Percentiles rank a stretch among this genome's conserved stretches.
phyloP scores from a whole-genome alignment of 2,888 invertebrate genomes.

The Zhengitettix transpicula region DNA sequence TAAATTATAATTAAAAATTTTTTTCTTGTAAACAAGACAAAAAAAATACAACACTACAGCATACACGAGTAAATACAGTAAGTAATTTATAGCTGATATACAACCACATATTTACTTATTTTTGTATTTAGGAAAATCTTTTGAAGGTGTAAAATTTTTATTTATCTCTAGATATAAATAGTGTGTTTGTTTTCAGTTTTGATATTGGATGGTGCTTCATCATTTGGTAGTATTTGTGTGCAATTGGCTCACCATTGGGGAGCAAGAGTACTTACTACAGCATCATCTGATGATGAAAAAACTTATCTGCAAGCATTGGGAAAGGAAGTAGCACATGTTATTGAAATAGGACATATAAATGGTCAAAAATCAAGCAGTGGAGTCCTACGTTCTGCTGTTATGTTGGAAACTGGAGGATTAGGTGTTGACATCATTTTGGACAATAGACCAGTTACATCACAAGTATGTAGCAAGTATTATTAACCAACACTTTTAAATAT shows the following conservation, averaged over 20 bases:
- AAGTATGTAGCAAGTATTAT: no score
- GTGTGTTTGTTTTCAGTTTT: constrained; percentile 19
- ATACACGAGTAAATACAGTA: no score
- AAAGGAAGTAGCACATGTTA: constrained; percentile 7
- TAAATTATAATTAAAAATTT: no score
- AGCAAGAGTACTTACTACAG: constrained; percentile 27
- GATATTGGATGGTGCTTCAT: constrained; percentile 26
- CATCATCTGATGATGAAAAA: constrained; percentile 23
- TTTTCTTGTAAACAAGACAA: no score
- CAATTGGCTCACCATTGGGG: constrained; percentile 29
- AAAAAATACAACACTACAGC: no score
- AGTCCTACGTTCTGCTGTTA: constrained; percentile 20
- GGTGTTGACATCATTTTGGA: constrained; percentile 30
- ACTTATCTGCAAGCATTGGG: constrained; percentile 22
- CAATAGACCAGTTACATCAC: no score
- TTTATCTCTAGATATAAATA: not conserved
- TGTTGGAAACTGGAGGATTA: constrained; percentile 29
- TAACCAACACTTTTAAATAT: no score
- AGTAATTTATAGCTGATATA: no score
- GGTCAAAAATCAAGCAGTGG: constrained; percentile 23
- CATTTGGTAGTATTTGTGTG: constrained; percentile 25
- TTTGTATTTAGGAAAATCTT: not conserved
- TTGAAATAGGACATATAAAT: not conserved
- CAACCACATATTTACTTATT: not conserved
- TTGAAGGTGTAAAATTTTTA: not conserved